These are phyloP conservation scores for Tetrapedia diversipes DNA, from an alignment of 2,888 invertebrate species.

Conservation along the genomic window DNA sequence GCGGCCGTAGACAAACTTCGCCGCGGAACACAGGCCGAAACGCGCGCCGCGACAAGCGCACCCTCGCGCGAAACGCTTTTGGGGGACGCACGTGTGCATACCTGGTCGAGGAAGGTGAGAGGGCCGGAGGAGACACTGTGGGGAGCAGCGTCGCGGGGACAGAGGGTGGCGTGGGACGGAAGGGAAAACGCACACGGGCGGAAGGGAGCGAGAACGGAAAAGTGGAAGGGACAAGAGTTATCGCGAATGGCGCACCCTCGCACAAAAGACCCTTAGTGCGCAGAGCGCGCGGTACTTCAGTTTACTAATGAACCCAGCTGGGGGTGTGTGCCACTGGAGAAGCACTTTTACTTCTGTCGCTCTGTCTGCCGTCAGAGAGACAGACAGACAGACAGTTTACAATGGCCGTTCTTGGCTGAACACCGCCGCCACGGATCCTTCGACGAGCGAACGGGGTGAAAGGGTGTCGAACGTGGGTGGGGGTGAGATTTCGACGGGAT, in stretches of 20 bases:
- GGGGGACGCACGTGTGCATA: slow-evolving; percentile 10
- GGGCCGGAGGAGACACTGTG: not conserved
- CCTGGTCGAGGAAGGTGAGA: slow-evolving; percentile 42
- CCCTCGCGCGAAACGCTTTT: not conserved
- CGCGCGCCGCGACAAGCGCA: slow-evolving; percentile 10
- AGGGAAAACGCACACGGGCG: not conserved
- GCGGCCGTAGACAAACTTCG: slow-evolving; percentile 28
- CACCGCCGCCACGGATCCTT: slow-evolving; percentile 55
- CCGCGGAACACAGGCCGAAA: slow-evolving; percentile 10
- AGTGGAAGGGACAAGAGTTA: slow-evolving; percentile 62
- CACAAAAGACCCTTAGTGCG: slow-evolving; percentile 74
- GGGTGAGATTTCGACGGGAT: not conserved
- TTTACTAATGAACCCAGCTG: slow-evolving; percentile 78
- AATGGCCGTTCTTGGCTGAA: slow-evolving; percentile 55
- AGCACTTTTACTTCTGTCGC: slow-evolving; percentile 80
- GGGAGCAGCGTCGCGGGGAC: not conserved
- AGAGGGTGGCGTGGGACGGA: no score
- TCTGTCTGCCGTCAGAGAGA: slow-evolving; percentile 69
- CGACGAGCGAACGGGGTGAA: not conserved
- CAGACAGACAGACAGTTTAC: slow-evolving; percentile 63
- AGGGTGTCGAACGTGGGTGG: not conserved
- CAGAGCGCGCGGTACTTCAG: slow-evolving; percentile 72
- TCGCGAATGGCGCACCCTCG: slow-evolving; percentile 68
- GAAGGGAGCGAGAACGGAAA: slow-evolving; percentile 42
- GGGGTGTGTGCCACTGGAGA: slow-evolving; percentile 74